Base-by-base conservation (phyloP, 2,113 vertebrate genomes). In the Gobiocypris rarus region DNA sequence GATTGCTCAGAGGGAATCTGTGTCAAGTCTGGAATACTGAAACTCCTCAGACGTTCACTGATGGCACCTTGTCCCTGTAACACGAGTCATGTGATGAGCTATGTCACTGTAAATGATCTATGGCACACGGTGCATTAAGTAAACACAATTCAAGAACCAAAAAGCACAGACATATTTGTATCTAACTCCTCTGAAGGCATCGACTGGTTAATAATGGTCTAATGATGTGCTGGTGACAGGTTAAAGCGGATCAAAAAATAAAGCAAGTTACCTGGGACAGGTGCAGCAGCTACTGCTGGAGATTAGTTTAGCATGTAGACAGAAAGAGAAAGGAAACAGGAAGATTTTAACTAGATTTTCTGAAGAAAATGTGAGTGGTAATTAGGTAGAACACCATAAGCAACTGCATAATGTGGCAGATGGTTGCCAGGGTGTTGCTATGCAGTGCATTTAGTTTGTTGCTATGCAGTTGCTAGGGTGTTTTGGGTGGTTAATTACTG, bases 1-100 rank as follows among this genome's bases (percentile, higher is more conserved):
- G 94, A 91, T 80, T 96, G 95, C 75, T 95, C 94, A 50, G 94
- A 93, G 81, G 94, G 94, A 83, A 96, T 95, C 73, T 94, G 79
- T 14, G 95, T 96, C 87, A 96, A 81, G 61, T 97, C 96, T 22
- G 96, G 95, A 94, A 96, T 95, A 82, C 96, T 97, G 90, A 96
- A 96, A 86, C 96, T 96, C 59, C 96, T 90, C 69, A 97, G 88
- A 15, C 95, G 95, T 82, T 97, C 96, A 4, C 95, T 96, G 88
- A 97, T 97, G 4, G 96, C 96, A 83, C 96, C 96, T 90, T 97
- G 96, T 82, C 96, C 94, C 96, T 96, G 89, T 82, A 83, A 52
- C 92, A 93, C 79, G 13, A 67, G 38, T 71, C 83, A 84, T 70
- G 73, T 56, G 76, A 34, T 83, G 9, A 28, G 73, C 26, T 73